Evolutionary conservation across 2,113 vertebrate genomes (phyloP).

Genomic region (Lonchura striata): DNA sequence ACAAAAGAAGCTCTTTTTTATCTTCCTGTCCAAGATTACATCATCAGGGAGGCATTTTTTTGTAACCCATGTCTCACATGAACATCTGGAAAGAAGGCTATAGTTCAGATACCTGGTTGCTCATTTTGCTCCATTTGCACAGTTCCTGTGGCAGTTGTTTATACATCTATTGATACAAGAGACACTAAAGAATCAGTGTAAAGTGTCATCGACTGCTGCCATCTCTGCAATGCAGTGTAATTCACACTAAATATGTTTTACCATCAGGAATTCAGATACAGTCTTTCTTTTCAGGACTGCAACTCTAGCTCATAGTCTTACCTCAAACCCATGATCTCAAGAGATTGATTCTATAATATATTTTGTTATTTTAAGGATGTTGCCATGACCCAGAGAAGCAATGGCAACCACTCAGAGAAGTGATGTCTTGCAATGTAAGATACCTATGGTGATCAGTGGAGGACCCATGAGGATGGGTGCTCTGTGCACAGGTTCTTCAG

Average conservation of each 20-base stretch:
- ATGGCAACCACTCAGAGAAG: background rate
- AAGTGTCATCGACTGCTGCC: fast-evolving
- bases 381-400: background rate
- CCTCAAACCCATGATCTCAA: background rate
- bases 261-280: background rate
- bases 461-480: no score
- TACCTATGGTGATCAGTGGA: fast-evolving
- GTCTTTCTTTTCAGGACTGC: background rate
- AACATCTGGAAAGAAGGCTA: background rate
- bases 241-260: background rate
- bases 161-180: background rate
- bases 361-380: background rate
- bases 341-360: background rate
- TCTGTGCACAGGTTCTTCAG: background rate
- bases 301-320: background rate
- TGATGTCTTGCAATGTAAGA: background rate
- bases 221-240: background rate
- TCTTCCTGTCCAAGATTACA: background rate
- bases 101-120: background rate
- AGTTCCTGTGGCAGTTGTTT: background rate
- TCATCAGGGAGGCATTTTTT: background rate
- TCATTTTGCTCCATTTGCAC: background rate
- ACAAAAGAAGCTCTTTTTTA: background rate
- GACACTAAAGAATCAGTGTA: background rate
- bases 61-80: background rate